Conservation (phyloP, 2,888 invertebrate species). For the Helleia helle region DNA sequence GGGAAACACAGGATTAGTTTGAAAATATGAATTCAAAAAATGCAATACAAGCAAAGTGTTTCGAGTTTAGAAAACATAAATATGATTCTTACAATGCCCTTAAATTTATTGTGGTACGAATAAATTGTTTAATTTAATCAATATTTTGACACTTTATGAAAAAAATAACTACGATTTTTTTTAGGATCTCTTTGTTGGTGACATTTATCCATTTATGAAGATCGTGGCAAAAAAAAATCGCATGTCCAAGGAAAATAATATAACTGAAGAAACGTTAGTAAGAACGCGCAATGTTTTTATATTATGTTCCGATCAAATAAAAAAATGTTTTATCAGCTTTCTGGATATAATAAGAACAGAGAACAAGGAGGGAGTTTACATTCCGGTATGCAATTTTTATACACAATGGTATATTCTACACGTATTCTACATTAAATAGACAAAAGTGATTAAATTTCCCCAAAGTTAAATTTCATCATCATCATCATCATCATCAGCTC, state of each 20-base stretch:
- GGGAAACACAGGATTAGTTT: constrained; percentile 2
- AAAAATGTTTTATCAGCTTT: constrained; percentile 46
- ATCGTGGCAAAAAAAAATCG: constrained; percentile 36
- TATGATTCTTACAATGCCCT: constrained; percentile 35
- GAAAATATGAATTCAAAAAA: too few relatives aligned
- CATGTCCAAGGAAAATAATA: constrained; percentile 20
- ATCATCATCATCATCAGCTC: too few relatives aligned
- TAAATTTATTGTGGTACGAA: constrained; percentile 38
- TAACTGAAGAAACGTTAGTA: constrained; percentile 21
- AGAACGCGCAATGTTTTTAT: constrained; percentile 41
- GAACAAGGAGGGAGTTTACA: constrained; percentile 27
- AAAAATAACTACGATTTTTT: constrained; percentile 19
- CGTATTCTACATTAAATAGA: neutral
- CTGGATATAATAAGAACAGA: constrained; percentile 55
- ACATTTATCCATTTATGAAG: constrained; percentile 39
- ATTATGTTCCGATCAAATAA: constrained; percentile 55
- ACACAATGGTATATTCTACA: constrained; percentile 3
- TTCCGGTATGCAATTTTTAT: constrained; percentile 38
- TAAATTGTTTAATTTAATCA: neutral
- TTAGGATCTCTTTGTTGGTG: constrained; percentile 38
- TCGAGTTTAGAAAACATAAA: constrained; percentile 17
- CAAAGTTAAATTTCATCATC: too few relatives aligned
- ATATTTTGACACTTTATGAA: neutral
- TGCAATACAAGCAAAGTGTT: constrained; percentile 4
- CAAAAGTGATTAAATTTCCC: too few relatives aligned